A percentile compares a stretch with the other conserved stretches of the same genome.
These are phyloP conservation scores for Hypsopygia costalis DNA, from an alignment of 2,888 invertebrate genomes.

Conservation along the genomic window DNA sequence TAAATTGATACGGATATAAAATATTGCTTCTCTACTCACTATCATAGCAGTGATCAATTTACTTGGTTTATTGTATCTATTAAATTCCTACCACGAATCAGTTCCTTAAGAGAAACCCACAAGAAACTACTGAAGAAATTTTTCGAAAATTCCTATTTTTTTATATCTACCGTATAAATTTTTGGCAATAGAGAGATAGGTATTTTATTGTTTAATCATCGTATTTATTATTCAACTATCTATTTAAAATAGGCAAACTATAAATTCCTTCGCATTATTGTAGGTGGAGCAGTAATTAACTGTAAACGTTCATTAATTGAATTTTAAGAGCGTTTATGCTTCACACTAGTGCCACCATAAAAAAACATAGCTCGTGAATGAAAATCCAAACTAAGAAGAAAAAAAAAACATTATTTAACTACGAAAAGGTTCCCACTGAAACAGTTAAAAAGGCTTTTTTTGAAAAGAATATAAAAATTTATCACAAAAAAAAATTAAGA, in stretches of 20 bases:
- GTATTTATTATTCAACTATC: constrained; percentile 49
- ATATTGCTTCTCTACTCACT: constrained; percentile 70
- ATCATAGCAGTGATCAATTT: constrained; percentile 55
- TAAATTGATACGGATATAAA: constrained; percentile 58
- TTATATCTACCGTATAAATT: constrained; percentile 63
- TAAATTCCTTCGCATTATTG: constrained; percentile 70
- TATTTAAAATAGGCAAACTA: constrained; percentile 57
- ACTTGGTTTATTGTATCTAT: constrained; percentile 49
- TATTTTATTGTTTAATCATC: constrained; percentile 57
- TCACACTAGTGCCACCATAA: too few species aligned
- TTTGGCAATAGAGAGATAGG: constrained; percentile 64
- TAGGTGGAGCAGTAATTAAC: constrained; percentile 34
- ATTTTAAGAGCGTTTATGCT: too few species aligned
- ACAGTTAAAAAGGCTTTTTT: too few species aligned
- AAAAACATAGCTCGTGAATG: too few species aligned
- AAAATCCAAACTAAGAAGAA: too few species aligned
- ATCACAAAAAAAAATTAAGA: too few species aligned
- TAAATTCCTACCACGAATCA: constrained; percentile 46
- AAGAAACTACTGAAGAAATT: constrained; percentile 65
- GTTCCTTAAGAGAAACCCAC: constrained; percentile 52
- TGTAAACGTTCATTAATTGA: constrained; percentile 36
- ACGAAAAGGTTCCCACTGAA: too few species aligned
- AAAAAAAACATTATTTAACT: too few species aligned
- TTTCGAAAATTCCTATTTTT: constrained; percentile 61
- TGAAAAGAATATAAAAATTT: too few species aligned